These are phyloP conservation scores for Edolisoma coerulescens DNA, from an alignment of 2,113 vertebrate genomes.

Conservation along the genomic window DNA sequence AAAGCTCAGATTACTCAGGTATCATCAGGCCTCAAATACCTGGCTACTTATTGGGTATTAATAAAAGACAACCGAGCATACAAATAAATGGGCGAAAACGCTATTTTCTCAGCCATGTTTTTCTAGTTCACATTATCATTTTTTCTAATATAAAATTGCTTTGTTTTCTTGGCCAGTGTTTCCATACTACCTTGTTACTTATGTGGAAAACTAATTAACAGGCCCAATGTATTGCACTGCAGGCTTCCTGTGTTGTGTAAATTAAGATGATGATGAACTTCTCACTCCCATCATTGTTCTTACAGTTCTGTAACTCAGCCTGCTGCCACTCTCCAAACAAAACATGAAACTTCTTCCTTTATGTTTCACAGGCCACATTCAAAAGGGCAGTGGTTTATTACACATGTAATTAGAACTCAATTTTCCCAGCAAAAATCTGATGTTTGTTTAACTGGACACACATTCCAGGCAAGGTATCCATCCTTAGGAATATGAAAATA, in stretches of 20 bases:
- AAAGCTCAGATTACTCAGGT: not conserved
- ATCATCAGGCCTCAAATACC: not conserved
- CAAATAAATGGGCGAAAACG: not conserved
- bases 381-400: not conserved
- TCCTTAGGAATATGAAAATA: not conserved
- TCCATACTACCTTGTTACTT: not conserved
- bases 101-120: not conserved
- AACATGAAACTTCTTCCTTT: not conserved
- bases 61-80: not conserved
- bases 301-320: not conserved
- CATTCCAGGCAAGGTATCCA: not conserved
- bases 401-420: not conserved
- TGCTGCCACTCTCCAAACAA: not conserved
- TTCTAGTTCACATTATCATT: not conserved
- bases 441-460: not conserved
- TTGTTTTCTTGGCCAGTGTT: not conserved
- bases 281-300: not conserved
- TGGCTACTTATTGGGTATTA: not conserved
- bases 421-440: not conserved
- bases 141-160: not conserved
- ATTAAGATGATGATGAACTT: not conserved
- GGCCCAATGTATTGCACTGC: not conserved
- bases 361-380: not conserved
- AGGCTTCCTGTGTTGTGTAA: not conserved
- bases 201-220: not conserved